Evolutionary conservation across 2,113 vertebrate genomes (phyloP).

Genomic region (Lasiurus borealis): DNA sequence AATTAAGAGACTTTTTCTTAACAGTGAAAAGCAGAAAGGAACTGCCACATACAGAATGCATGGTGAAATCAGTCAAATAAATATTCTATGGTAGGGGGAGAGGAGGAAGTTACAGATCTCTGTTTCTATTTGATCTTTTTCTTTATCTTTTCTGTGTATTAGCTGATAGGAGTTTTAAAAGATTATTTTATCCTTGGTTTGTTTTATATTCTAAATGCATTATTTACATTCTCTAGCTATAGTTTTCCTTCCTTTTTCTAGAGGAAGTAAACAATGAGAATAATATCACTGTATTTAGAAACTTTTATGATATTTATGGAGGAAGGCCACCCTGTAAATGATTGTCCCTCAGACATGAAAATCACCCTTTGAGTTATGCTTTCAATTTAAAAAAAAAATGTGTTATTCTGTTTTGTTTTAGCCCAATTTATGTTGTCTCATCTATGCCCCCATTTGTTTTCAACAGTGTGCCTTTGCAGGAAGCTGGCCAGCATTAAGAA

Average conservation of each 20-base stretch:
- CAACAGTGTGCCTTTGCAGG: neutral
- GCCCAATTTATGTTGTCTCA: neutral
- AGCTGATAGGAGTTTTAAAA: conserved; percentile 33
- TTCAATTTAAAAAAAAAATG: neutral
- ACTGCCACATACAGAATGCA: neutral
- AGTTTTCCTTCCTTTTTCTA: conserved; percentile 43
- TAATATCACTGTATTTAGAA: neutral
- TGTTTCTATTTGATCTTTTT: neutral
- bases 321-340: neutral
- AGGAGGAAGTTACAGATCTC: neutral
- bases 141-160: neutral
- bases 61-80: conserved; percentile 34
- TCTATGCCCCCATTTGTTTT: neutral
- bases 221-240: conserved; percentile 37
- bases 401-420: neutral
- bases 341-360: neutral
- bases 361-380: neutral
- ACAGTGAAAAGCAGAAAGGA: neutral
- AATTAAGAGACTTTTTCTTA: conserved; percentile 29
- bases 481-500: neutral
- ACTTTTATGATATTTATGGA: neutral
- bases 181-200: neutral
- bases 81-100: neutral
- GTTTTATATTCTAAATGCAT: conserved; percentile 28
- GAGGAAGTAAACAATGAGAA: conserved; percentile 20